Conservation (phyloP, 2,888 invertebrate species). For the Anthrax anthrax region DNA sequence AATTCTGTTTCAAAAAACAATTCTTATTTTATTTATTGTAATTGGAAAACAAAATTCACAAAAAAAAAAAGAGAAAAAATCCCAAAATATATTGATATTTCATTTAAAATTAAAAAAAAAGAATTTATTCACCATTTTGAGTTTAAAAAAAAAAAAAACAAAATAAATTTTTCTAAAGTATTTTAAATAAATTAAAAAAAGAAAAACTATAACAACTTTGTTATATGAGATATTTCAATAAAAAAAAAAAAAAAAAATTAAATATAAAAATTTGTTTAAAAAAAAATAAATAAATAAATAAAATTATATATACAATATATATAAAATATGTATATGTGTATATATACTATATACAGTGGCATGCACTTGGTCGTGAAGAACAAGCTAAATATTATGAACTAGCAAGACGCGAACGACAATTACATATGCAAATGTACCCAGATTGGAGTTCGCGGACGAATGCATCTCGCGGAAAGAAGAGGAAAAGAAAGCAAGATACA, state of each 20-base stretch:
- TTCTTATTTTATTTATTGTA: no score
- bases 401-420: slow-evolving; percentile 95
- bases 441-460: slow-evolving; percentile 99
- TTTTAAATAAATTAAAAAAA: no score
- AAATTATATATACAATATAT: no score
- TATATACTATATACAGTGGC: slow-evolving; percentile 60
- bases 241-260: neutral
- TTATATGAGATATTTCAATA: neutral
- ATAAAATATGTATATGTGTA: neutral
- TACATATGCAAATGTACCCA: slow-evolving; percentile 98
- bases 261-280: slow-evolving; percentile 3
- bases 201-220: no score
- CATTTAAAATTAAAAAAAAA: no score
- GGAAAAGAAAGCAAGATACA: slow-evolving; percentile 98
- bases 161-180: no score
- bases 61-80: no score
- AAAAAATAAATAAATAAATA: slow-evolving; percentile 7
- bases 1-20: no score
- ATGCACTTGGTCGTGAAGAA: slow-evolving; percentile 97
- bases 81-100: no score
- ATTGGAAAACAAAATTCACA: no score
- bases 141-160: no score
- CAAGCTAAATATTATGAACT: slow-evolving; percentile 99
- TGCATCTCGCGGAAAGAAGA: slow-evolving; percentile 99
- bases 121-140: no score